These are phyloP conservation scores for Emydoidea blandingii DNA, from an alignment of 2,797 vertebrate species.

Conservation along the genomic window DNA sequence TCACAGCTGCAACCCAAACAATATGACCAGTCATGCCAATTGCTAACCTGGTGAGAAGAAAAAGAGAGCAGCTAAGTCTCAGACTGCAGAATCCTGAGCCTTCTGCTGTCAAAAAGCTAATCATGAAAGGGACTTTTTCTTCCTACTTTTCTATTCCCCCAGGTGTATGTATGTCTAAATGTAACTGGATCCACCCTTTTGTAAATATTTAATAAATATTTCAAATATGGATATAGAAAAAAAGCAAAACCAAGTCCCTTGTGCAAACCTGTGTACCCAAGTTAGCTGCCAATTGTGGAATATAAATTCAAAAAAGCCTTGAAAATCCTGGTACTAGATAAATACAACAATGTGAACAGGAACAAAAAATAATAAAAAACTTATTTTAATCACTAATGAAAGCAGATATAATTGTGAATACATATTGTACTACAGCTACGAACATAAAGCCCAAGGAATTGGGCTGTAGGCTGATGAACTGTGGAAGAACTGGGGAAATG, in stretches of 20 bases:
- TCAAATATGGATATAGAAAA: neutral
- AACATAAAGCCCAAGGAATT: neutral
- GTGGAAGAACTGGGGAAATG: neutral
- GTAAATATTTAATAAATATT: constrained; percentile 3
- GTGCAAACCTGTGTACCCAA: neutral
- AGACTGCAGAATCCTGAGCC: neutral
- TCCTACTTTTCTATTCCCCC: neutral
- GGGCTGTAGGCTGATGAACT: neutral
- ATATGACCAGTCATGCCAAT: neutral
- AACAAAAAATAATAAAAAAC: neutral
- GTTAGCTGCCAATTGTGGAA: neutral
- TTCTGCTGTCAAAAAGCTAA: neutral
- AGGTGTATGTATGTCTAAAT: neutral
- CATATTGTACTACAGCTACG: neutral
- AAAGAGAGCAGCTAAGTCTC: neutral
- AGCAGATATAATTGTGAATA: neutral
- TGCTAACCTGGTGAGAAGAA: neutral
- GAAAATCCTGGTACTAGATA: neutral
- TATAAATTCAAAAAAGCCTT: neutral
- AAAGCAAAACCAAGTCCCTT: neutral
- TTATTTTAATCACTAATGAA: neutral
- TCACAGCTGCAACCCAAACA: neutral
- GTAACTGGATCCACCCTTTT: neutral
- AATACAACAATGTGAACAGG: neutral
- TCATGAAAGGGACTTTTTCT: neutral